Percentiles rank a stretch among this genome's conserved stretches.
Conservation (phyloP, 2,888 invertebrate genomes). For the Craniophora ligustri region DNA sequence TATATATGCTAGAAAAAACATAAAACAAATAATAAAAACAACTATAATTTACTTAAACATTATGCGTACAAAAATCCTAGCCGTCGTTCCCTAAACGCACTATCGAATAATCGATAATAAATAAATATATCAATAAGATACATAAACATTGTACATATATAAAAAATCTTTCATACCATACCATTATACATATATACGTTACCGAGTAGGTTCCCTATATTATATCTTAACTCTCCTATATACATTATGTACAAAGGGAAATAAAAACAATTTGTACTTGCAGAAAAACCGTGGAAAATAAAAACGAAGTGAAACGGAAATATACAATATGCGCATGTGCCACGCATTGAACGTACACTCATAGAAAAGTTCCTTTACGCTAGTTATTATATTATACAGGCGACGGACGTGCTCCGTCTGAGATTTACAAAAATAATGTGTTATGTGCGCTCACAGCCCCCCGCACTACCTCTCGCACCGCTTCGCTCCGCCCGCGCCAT, state of each 20-base stretch:
- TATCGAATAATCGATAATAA: slow-evolving; percentile 79
- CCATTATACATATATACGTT: slow-evolving; percentile 78
- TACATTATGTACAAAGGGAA: slow-evolving; percentile 88
- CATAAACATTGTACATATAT: slow-evolving; percentile 85
- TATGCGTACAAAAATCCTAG: slow-evolving; percentile 86
- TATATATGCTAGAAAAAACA: slow-evolving; percentile 73
- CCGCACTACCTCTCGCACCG: slow-evolving; percentile 78
- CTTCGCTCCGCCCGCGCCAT: slow-evolving; percentile 66
- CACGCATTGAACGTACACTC: slow-evolving; percentile 60
- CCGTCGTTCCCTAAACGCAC: slow-evolving; percentile 74
- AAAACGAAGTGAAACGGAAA: slow-evolving; percentile 77
- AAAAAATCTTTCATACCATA: slow-evolving; percentile 78
- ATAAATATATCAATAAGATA: slow-evolving; percentile 84
- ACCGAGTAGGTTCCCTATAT: slow-evolving; percentile 74
- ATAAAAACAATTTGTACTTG: slow-evolving; percentile 89
- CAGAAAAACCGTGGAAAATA: slow-evolving; percentile 84
- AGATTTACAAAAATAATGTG: slow-evolving; percentile 81
- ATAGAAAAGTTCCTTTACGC: slow-evolving; percentile 65
- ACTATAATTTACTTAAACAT: slow-evolving; percentile 87
- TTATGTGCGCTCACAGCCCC: slow-evolving; percentile 46
- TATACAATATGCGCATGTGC: slow-evolving; percentile 74
- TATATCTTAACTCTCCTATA: slow-evolving; percentile 80
- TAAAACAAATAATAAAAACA: slow-evolving; percentile 85
- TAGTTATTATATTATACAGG: slow-evolving; percentile 72
- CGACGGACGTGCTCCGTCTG: slow-evolving; percentile 66